Conservation (phyloP, 2,888 invertebrate genomes). For the Cylindroiulus punctatus region DNA sequence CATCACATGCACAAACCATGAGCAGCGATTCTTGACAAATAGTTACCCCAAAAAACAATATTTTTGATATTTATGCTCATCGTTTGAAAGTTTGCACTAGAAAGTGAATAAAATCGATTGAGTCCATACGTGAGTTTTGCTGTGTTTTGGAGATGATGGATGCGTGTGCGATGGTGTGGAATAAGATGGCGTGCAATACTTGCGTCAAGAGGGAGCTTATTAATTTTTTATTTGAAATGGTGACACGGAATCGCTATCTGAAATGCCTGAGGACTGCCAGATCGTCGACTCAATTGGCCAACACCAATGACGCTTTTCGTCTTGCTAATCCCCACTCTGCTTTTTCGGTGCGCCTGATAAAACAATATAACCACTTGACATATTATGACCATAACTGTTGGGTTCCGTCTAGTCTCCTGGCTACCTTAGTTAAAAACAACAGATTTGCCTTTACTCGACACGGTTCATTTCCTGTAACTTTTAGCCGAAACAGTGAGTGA, state of each 20-base stretch:
- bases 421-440: background rate
- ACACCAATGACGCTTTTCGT: background rate
- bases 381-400: background rate
- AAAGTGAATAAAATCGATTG: background rate
- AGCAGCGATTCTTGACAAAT: too few relatives aligned
- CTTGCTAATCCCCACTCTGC: background rate
- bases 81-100: background rate
- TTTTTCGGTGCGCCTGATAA: background rate
- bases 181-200: background rate
- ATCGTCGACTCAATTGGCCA: background rate
- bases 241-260: background rate
- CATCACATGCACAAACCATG: too few relatives aligned
- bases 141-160: background rate
- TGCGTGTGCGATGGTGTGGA: background rate
- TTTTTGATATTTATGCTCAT: background rate
- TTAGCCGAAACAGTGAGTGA: background rate
- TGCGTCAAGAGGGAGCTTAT: background rate
- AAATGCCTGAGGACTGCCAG: background rate
- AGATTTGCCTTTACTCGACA: background rate
- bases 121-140: background rate
- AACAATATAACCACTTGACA: background rate
- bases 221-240: conserved; percentile 20
- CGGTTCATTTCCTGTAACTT: background rate
- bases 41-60: too few relatives aligned
- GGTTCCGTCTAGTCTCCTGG: background rate